Conservation (phyloP, 2,888 invertebrate genomes). For the Adelphocoris suturalis region DNA sequence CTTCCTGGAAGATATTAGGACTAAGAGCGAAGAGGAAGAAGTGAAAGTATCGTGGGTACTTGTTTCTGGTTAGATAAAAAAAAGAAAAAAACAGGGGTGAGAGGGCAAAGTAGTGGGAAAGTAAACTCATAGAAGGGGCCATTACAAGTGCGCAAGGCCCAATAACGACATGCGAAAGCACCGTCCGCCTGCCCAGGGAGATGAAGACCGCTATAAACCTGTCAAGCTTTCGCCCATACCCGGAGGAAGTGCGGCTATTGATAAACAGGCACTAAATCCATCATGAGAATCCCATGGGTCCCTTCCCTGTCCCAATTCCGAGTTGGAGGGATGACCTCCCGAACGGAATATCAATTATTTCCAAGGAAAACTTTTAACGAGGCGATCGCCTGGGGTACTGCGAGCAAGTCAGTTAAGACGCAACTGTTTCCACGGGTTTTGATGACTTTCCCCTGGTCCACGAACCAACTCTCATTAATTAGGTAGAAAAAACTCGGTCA, state of each 20-base stretch:
- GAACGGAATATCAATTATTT: constrained; percentile 29
- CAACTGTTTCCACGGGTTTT: no score
- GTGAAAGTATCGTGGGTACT: constrained; percentile 17
- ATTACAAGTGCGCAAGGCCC: constrained; percentile 44
- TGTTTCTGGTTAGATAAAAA: neutral
- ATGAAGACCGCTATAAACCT: constrained; percentile 42
- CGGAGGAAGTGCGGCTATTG: constrained; percentile 41
- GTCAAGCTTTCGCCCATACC: constrained; percentile 48
- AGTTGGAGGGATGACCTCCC: constrained; percentile 27
- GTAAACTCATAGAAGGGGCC: constrained; percentile 25
- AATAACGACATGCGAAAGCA: constrained; percentile 51
- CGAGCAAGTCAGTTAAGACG: no score
- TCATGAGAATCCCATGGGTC: constrained; percentile 3
- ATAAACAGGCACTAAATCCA: constrained; percentile 50
- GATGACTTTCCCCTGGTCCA: no score
- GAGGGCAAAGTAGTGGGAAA: constrained; percentile 37
- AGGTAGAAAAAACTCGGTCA: no score
- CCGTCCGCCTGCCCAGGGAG: constrained; percentile 38
- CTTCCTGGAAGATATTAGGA: neutral
- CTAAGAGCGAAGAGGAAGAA: neutral
- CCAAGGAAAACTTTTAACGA: constrained; percentile 8
- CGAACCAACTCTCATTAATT: no score
- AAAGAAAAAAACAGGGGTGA: constrained; percentile 8
- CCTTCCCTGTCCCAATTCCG: constrained; percentile 37
- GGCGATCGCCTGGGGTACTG: neutral